phyloP scores from a whole-genome alignment of 1,140 invertebrate species.

The Galendromus occidentalis region DNA sequence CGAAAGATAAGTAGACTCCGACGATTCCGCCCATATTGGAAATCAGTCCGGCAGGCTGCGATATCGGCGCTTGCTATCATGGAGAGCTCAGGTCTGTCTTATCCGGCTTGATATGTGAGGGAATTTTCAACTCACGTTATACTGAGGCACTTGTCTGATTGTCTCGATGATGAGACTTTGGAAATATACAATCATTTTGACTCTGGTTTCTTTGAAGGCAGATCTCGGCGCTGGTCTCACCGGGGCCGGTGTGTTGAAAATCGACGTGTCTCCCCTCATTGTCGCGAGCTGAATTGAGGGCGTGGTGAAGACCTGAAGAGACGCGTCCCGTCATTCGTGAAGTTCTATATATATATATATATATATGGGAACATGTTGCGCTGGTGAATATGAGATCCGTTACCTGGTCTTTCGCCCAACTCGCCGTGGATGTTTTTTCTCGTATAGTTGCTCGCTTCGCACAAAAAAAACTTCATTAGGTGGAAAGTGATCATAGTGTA shows the following conservation, averaged over 20 bases:
- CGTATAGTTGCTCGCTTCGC: background rate
- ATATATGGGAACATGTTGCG: too few species aligned
- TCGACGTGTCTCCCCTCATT: too few species aligned
- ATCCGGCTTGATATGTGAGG: too few species aligned
- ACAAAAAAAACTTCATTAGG: too few species aligned
- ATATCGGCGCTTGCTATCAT: background rate
- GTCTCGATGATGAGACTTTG: constrained; percentile 1
- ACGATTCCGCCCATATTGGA: constrained; percentile 7
- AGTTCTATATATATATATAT: too few species aligned
- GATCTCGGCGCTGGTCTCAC: background rate
- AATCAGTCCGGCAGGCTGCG: background rate
- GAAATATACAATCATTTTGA: constrained; percentile 1
- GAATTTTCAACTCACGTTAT: background rate
- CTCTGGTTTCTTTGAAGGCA: background rate
- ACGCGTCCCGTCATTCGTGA: too few species aligned
- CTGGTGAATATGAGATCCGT: background rate
- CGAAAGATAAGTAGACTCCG: background rate
- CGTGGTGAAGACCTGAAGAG: too few species aligned
- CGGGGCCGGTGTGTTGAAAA: too few species aligned
- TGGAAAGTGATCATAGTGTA: too few species aligned
- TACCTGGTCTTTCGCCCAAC: constrained; percentile 8
- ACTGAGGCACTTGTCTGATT: background rate
- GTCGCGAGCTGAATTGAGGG: too few species aligned
- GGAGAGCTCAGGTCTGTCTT: too few species aligned
- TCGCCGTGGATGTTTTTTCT: background rate